These are phyloP conservation scores for Sitta carolinensis DNA, from an alignment of 2,797 vertebrate species.

Conservation along the genomic window DNA sequence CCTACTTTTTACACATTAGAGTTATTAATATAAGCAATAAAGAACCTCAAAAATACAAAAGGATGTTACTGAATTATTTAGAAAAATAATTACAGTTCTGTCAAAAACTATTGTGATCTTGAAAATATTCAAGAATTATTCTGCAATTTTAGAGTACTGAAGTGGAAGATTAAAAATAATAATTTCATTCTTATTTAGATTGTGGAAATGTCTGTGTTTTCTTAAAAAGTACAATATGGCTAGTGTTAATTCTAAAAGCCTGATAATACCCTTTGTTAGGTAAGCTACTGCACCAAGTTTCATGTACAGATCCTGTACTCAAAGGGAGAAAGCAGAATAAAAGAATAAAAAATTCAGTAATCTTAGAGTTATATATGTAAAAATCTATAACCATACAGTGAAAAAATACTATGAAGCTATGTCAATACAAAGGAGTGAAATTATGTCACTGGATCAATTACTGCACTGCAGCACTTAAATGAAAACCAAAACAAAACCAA, in stretches of 20 bases:
- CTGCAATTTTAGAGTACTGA: slow-evolving; percentile 43
- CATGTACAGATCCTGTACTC: not conserved
- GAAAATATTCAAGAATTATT: slow-evolving; percentile 46
- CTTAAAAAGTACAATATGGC: not conserved
- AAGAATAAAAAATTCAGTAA: not conserved
- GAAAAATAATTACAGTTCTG: slow-evolving; percentile 48
- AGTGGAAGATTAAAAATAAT: slow-evolving; percentile 39
- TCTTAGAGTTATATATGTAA: not conserved
- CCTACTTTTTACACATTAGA: not conserved
- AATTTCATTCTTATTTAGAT: not conserved
- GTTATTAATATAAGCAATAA: not conserved
- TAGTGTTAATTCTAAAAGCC: not conserved
- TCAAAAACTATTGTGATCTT: slow-evolving; percentile 51
- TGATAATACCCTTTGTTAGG: not conserved
- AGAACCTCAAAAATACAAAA: slow-evolving; percentile 26
- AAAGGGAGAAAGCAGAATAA: not conserved
- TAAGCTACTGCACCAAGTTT: not conserved
- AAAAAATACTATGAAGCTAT: slow-evolving; percentile 29
- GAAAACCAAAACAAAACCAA: not conserved
- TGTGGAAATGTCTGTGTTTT: not conserved
- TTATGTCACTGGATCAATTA: not conserved
- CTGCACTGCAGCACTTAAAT: not conserved
- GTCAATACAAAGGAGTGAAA: not conserved
- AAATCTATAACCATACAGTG: not conserved
- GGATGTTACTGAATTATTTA: not conserved